These are phyloP conservation scores for Podiceps cristatus DNA, from an alignment of 2,113 vertebrate species.

Conservation along the genomic window DNA sequence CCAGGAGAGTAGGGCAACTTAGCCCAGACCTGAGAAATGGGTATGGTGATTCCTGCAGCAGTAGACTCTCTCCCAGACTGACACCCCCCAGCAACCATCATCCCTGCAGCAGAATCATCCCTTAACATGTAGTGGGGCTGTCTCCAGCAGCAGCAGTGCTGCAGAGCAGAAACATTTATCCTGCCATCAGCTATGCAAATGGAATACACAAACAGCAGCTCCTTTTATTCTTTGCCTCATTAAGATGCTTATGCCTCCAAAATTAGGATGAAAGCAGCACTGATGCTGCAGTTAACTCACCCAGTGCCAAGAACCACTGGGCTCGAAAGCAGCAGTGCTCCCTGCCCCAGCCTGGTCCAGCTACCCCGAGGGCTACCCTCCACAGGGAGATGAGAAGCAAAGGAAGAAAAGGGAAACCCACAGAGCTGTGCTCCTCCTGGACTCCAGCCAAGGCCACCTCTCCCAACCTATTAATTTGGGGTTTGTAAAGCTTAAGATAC, in stretches of 20 bases:
- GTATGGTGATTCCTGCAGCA: neutral
- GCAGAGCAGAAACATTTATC: neutral
- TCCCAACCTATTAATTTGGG: neutral
- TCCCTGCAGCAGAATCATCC: neutral
- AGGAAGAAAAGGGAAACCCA: neutral
- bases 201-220: neutral
- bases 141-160: neutral
- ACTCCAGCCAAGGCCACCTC: neutral
- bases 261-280: neutral
- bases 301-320: neutral
- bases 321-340: neutral
- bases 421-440: neutral
- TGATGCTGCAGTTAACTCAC: neutral
- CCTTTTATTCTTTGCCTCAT: conserved; percentile 7
- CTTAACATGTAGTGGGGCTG: neutral
- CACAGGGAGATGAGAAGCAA: accelerated
- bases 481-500: neutral
- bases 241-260: neutral
- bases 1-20: neutral
- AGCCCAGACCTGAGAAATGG: neutral
- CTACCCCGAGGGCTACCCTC: neutral
- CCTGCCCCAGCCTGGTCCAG: neutral
- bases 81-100: neutral
- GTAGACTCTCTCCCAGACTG: neutral
- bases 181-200: neutral